phyloP scores from a whole-genome alignment of 2,888 invertebrate genomes.

The Ormyrus labotus region DNA sequence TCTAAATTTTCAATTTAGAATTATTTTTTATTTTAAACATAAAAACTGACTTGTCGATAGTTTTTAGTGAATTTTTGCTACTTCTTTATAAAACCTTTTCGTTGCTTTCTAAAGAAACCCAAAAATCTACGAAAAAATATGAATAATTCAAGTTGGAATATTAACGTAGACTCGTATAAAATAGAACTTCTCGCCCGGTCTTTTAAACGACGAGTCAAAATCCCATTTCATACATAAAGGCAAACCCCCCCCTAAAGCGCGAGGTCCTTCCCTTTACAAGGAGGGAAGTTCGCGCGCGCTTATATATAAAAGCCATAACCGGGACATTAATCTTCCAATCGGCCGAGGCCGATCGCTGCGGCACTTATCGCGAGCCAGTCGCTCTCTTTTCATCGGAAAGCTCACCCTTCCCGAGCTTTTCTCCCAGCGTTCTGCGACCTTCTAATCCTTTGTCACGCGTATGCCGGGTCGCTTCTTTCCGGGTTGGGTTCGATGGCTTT shows the following conservation, averaged over 20 bases:
- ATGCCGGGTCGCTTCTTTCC: no score
- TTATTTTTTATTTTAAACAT: no score
- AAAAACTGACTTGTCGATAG: no score
- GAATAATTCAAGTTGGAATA: no score
- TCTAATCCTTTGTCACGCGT: background rate
- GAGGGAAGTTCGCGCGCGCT: background rate
- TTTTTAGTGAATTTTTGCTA: no score
- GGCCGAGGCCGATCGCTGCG: background rate
- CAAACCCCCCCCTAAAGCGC: background rate
- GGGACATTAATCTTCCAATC: constrained; percentile 46
- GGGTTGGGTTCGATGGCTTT: no score
- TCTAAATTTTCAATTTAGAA: no score
- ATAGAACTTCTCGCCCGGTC: no score
- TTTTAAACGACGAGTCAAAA: background rate
- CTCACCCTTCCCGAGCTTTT: background rate
- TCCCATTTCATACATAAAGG: constrained; percentile 6
- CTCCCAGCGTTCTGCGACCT: background rate
- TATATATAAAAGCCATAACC: background rate
- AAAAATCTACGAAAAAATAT: no score
- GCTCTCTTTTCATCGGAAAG: background rate
- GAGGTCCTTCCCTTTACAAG: background rate
- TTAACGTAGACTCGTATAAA: no score
- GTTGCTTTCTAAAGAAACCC: no score
- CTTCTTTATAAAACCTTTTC: no score
- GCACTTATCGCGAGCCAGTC: background rate